Percentiles rank a stretch among this genome's conserved stretches.
Evolutionary conservation across 2,888 invertebrate species (phyloP).

Genomic region (Spilosoma lubricipeda): DNA sequence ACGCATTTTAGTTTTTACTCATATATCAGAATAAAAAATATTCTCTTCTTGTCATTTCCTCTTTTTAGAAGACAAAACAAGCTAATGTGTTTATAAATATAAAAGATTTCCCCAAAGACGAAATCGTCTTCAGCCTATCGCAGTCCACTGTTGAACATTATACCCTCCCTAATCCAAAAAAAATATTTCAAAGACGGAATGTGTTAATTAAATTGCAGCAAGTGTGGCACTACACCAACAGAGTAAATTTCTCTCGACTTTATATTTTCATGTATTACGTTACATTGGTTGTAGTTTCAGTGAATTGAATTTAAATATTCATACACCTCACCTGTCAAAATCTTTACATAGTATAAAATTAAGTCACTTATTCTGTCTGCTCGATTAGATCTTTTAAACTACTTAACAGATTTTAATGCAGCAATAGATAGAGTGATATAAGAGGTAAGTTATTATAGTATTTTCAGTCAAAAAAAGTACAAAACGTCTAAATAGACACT

Average conservation of each 20-base stretch:
- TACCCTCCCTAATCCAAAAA: too few relatives aligned
- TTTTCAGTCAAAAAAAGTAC: not conserved
- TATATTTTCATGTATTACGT: not conserved
- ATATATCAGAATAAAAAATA: too few relatives aligned
- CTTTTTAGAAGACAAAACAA: not conserved
- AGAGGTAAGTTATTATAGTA: too few relatives aligned
- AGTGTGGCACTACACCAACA: not conserved
- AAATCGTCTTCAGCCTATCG: too few relatives aligned
- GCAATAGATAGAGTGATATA: too few relatives aligned
- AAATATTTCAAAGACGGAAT: not conserved
- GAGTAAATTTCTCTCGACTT: not conserved
- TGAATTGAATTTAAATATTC: slow-evolving; percentile 5
- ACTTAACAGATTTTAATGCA: too few relatives aligned
- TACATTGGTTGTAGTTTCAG: slow-evolving; percentile 1
- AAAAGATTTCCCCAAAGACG: not conserved
- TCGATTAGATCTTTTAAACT: too few relatives aligned
- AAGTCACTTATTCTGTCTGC: too few relatives aligned
- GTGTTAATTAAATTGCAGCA: not conserved
- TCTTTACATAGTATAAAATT: too few relatives aligned
- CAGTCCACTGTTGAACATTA: too few relatives aligned
- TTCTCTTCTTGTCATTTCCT: not conserved
- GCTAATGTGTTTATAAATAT: not conserved
- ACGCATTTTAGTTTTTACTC: too few relatives aligned
- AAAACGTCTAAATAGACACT: not conserved
- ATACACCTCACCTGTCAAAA: not conserved